Base-by-base conservation (phyloP, 2,113 vertebrate genomes). In the Centrocercus urophasianus region DNA sequence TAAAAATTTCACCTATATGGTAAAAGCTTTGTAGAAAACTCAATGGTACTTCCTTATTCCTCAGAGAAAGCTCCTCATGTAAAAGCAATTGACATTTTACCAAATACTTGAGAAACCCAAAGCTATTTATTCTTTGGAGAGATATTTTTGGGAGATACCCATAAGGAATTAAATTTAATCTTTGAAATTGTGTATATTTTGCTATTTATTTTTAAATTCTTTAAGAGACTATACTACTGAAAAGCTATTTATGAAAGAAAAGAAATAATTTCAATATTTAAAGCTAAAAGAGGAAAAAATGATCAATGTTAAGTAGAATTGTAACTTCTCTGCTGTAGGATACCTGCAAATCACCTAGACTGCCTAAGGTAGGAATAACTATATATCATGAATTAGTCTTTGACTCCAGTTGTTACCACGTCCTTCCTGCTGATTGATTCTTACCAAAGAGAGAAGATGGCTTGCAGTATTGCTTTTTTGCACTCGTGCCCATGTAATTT, bases 181-280 rank as follows among this genome's bases (percentile, higher is more conserved):
- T 90, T 93, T 93, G 60, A 93, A 93, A 73, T 74, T 81, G 24
- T 96, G 86, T 97, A 97, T 96, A 96, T 96, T 92, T 94, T 95
- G 93, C 60, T 96, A 93, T 97, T 96, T 97, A 96, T 94, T 96
- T 95, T 95, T 63, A 75, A 95, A 79, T 86, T 84, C 76, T 77
- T 93, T 61, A 61, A 91, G 50, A 90, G 89, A 74, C 61, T 92
- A 22, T 90, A 78, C 86, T 94, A 91, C 90, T 95, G 91, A 91
- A 66, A 89, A 91, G 66, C 42, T 96, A 94, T 97, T 96, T 97
- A 93, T 95, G 64, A 83, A 76, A 94, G 63, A 71, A 77, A 86
- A 75, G 52, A 56, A 30, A 36, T 89, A 74, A 86, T 77, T 87
- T 83, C 90, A 94, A 1, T 96, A 88, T 93, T 95, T 94, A 95